Evolutionary conservation across 2,113 vertebrate species (phyloP), one percentile per base, ranked within the genome.

Genomic region (Elachura formosa): DNA sequence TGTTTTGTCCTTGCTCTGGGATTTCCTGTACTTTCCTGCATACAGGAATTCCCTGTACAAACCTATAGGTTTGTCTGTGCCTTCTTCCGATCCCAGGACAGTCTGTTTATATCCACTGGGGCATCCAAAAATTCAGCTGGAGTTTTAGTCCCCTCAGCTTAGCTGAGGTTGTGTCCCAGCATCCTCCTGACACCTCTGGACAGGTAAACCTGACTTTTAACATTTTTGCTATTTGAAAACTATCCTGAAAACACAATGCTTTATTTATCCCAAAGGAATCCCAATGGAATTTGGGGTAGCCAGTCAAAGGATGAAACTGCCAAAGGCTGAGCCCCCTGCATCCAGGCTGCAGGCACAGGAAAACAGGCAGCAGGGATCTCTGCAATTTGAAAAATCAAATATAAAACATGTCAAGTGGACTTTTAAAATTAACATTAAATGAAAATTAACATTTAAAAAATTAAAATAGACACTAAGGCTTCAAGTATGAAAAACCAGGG

Each of bases 1-100:
- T 93, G 83, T 76, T 69, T 72, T 89, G 66, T 67, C 62, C 62
- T 80, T 16, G 41, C 63, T 58, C 52, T 0, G 0, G 90, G 85
- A 93, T 95, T 92, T 95, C 94, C 88, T 89, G 82, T 21, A 12
- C 29, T 87, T 51, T 18, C 74, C 85, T 81, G 64, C 68, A 82
- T 2, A 89, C 92, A 91, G 83, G 84, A 93, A 94, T 81, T 96
- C 93, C 92, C 90, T 93, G 75, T 15, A 31, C 59, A 52, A 73
- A 43, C 59, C 59, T 90, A 74, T 17, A 84, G 55, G 59, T 83
- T 67, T 86, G 46, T 33, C 82, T 41, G 4, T 0, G 2, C 34
- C 52, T 72, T 67, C 63, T 83, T 58, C 87, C 84, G 71, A 29
- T 28, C 56, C 55, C 58, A 43, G 75, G 51, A 80, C 49, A 80